Conservation (phyloP, 2,888 invertebrate genomes). For the Drosophila helvetica region DNA sequence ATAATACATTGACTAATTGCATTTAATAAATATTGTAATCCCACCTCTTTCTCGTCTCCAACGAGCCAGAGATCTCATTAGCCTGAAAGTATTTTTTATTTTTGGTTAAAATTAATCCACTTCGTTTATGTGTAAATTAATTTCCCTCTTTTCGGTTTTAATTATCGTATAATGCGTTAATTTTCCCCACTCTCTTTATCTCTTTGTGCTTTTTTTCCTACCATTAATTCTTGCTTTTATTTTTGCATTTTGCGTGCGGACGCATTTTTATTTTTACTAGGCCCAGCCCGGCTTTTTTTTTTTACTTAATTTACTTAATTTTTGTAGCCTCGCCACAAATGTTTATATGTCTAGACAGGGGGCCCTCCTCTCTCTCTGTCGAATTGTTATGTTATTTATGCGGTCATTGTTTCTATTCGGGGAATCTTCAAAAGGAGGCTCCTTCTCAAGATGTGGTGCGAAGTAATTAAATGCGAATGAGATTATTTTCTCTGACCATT, state of each 20-base stretch:
- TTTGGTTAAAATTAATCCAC: neutral
- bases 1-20: constrained; percentile 24
- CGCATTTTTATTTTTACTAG: neutral
- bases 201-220: neutral
- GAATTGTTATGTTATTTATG: constrained; percentile 14
- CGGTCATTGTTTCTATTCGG: constrained; percentile 16
- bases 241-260: constrained; percentile 14
- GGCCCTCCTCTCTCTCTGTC: constrained; percentile 6
- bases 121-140: neutral
- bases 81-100: neutral
- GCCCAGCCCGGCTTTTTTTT: constrained; percentile 1
- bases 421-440: constrained; percentile 1
- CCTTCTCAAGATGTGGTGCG: neutral
- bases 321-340: neutral
- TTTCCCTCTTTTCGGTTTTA: constrained; percentile 5
- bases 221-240: neutral
- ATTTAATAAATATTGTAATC: constrained; percentile 10
- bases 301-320: constrained; percentile 13
- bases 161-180: constrained; percentile 19
- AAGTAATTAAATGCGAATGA: neutral
- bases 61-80: constrained; percentile 1
- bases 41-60: neutral
- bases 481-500: neutral
- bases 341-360: constrained; percentile 23
- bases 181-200: neutral